Conservation (phyloP, 2,888 invertebrate genomes). For the Yponomeuta evonymella region DNA sequence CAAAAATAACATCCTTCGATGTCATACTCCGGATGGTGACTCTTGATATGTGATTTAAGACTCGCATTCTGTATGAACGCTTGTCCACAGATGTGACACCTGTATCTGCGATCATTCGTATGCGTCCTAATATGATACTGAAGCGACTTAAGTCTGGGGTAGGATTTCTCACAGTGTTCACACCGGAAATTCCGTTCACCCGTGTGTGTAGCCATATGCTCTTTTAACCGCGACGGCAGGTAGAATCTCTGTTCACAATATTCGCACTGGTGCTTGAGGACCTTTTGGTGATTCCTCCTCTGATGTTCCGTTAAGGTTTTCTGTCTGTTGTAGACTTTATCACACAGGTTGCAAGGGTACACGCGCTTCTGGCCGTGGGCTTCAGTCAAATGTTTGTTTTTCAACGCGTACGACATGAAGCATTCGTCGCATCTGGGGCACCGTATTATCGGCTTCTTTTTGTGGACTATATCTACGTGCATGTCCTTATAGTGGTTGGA, state of each 20-base stretch:
- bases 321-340: constrained; percentile 64
- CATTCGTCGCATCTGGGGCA: constrained; percentile 65
- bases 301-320: constrained; percentile 64
- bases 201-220: constrained; percentile 74
- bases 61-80: constrained; percentile 78
- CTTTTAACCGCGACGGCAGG: constrained; percentile 56
- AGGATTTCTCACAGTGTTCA: constrained; percentile 76
- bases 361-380: constrained; percentile 62
- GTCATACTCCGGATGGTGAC: constrained; percentile 70
- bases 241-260: constrained; percentile 73
- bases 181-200: constrained; percentile 75
- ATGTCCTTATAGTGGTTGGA: constrained; percentile 65
- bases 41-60: constrained; percentile 76
- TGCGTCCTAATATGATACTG: constrained; percentile 78
- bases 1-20: constrained; percentile 56
- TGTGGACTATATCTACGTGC: constrained; percentile 66
- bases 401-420: constrained; percentile 64
- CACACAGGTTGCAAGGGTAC: constrained; percentile 63
- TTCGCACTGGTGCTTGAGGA: constrained; percentile 70
- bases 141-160: constrained; percentile 75
- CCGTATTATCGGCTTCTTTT: constrained; percentile 60
- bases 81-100: constrained; percentile 73
- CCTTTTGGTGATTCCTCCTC: constrained; percentile 61
- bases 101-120: constrained; percentile 73
- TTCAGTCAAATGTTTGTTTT: constrained; percentile 61